These are phyloP conservation scores for Ricordea florida DNA, from an alignment of 92 coral and sea anemone genomes.

Conservation along the genomic window DNA sequence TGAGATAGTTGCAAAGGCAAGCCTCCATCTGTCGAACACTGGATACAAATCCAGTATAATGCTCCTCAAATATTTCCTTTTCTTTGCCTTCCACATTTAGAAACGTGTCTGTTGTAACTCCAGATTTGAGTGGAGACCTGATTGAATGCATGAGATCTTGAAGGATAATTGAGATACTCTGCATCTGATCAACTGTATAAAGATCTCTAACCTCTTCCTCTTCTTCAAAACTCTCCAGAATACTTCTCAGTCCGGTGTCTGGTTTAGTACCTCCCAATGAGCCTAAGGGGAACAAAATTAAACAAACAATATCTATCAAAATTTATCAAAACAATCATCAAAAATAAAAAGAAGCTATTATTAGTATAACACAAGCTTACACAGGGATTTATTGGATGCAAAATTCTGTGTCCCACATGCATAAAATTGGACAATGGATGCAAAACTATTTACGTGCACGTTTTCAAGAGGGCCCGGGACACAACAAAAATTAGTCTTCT, in stretches of 20 bases:
- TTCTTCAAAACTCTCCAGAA: constrained; percentile 65
- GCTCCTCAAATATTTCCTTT: constrained; percentile 84
- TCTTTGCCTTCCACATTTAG: constrained; percentile 86
- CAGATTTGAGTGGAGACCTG: constrained; percentile 68
- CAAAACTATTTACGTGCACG: too few species aligned
- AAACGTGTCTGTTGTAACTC: constrained; percentile 68
- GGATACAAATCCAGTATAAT: constrained; percentile 81
- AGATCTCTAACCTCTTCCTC: constrained; percentile 77
- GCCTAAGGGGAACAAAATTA: constrained; percentile 5
- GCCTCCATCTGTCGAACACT: constrained; percentile 79
- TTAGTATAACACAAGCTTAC: neutral
- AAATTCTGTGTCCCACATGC: too few species aligned
- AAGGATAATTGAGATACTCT: constrained; percentile 80
- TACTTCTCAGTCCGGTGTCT: constrained; percentile 50
- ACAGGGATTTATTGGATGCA: too few species aligned
- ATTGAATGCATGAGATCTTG: constrained; percentile 56
- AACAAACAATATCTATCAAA: neutral
- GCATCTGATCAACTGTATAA: constrained; percentile 50
- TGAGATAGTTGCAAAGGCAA: constrained; percentile 77
- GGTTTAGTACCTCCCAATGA: constrained; percentile 47
- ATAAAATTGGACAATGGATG: too few species aligned
- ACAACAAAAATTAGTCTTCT: too few species aligned
- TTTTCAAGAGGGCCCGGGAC: too few species aligned
- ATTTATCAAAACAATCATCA: neutral
- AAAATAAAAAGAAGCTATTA: neutral